Conservation (phyloP, 2,888 invertebrate genomes). For the Ophonus ardosiacus region DNA sequence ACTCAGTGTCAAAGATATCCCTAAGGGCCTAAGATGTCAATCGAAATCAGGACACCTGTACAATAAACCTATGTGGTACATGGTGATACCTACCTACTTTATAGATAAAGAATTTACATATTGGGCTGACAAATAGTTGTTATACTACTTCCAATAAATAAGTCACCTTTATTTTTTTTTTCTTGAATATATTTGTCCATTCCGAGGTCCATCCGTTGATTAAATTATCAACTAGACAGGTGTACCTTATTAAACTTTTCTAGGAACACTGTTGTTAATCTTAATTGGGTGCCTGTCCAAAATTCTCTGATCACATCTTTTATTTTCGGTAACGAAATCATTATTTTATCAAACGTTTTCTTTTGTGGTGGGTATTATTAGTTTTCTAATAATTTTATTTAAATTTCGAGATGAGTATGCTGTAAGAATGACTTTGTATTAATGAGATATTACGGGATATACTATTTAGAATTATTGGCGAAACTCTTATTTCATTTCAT, state of each 20-base stretch:
- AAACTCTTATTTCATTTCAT: too few relatives aligned
- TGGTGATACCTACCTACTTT: too few relatives aligned
- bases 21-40: too few relatives aligned
- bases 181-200: background rate
- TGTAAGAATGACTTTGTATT: background rate
- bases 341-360: background rate
- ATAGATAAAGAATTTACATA: too few relatives aligned
- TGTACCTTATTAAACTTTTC: constrained; percentile 22
- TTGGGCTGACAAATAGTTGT: too few relatives aligned
- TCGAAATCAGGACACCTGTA: too few relatives aligned
- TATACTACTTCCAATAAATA: background rate
- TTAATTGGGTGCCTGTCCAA: background rate
- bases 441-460: too few relatives aligned
- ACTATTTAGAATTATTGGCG: too few relatives aligned
- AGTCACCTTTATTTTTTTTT: background rate
- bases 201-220: background rate
- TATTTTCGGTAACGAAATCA: constrained; percentile 24
- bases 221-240: constrained; percentile 41
- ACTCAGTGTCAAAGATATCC: too few relatives aligned
- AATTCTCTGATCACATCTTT: constrained; percentile 1
- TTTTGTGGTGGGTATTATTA: background rate
- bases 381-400: constrained; percentile 9
- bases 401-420: background rate
- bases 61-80: too few relatives aligned
- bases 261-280: background rate